A percentile compares a stretch with the other conserved stretches of the same genome.
Evolutionary conservation across 2,113 vertebrate species (phyloP).

Genomic region (Ammodytes dubius): DNA sequence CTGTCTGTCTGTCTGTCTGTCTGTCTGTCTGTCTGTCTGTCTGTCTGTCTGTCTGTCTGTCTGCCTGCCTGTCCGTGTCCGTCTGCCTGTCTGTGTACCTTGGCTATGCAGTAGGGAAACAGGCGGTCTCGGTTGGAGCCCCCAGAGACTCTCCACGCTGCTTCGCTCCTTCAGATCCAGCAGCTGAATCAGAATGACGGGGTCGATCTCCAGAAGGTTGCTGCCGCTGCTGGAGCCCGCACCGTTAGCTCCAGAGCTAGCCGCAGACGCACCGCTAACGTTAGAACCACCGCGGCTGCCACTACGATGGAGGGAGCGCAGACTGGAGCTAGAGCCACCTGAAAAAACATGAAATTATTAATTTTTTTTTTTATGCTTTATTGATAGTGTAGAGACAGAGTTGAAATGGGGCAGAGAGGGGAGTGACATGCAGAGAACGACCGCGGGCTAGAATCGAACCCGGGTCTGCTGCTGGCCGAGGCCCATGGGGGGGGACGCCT

Average conservation of each 20-base stretch:
- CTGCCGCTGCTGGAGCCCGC: slow-evolving; percentile 86
- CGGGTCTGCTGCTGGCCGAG: no score
- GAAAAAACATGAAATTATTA: no score
- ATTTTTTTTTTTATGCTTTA: no score
- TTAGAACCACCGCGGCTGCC: slow-evolving; percentile 42
- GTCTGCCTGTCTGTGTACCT: slow-evolving; percentile 60
- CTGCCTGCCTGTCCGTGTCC: no score
- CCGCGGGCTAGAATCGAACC: no score
- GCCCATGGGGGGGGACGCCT: no score
- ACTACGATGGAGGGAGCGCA: slow-evolving; percentile 75
- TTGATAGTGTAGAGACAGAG: no score
- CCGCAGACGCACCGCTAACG: slow-evolving; percentile 48
- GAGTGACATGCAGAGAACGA: no score
- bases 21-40: no score
- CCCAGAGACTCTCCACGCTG: slow-evolving; percentile 94
- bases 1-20: no score
- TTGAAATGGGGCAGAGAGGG: no score
- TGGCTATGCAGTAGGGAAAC: slow-evolving; percentile 90
- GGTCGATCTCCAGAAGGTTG: slow-evolving; percentile 95
- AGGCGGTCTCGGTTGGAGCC: slow-evolving; percentile 93
- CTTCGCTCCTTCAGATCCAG: slow-evolving; percentile 95
- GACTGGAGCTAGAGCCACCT: slow-evolving; percentile 83
- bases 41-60: no score
- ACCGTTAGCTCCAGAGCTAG: slow-evolving; percentile 56
- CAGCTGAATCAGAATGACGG: slow-evolving; percentile 95